These are phyloP conservation scores for Uromys caudimaculatus DNA, from an alignment of 2,797 vertebrate species.

Conservation along the genomic window DNA sequence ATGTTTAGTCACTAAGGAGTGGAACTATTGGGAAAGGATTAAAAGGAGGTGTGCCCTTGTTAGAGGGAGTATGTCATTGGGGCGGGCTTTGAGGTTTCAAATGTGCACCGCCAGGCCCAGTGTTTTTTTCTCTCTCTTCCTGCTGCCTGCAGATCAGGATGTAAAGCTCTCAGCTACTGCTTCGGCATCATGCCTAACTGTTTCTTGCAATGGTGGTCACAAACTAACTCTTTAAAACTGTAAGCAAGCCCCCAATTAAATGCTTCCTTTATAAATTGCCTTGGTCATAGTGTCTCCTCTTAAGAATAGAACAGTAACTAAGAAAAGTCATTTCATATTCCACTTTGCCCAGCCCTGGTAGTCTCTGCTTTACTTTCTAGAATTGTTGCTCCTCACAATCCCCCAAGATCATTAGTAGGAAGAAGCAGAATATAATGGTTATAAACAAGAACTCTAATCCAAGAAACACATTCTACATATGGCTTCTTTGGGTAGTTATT, in stretches of 20 bases:
- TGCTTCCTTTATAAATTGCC: neutral
- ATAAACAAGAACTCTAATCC: neutral
- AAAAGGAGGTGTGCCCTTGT: neutral
- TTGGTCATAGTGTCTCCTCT: neutral
- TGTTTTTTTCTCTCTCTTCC: neutral
- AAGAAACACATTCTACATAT: neutral
- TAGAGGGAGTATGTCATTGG: neutral
- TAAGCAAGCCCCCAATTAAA: neutral
- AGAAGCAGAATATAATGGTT: neutral
- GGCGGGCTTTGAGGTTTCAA: neutral
- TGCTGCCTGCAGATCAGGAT: neutral
- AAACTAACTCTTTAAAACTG: neutral
- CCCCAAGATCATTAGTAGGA: neutral
- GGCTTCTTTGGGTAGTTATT: neutral
- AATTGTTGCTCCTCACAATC: neutral
- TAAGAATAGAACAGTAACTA: neutral
- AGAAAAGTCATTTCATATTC: neutral
- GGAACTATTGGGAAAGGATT: neutral
- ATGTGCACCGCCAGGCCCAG: neutral
- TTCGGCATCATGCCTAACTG: neutral
- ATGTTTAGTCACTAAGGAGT: too few species aligned
- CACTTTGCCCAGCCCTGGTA: neutral
- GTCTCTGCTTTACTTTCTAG: neutral
- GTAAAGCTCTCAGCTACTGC: too few species aligned
- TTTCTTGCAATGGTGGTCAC: neutral